Base-by-base conservation (phyloP, 2,888 invertebrate genomes). In the Temnothorax rugatulus region DNA sequence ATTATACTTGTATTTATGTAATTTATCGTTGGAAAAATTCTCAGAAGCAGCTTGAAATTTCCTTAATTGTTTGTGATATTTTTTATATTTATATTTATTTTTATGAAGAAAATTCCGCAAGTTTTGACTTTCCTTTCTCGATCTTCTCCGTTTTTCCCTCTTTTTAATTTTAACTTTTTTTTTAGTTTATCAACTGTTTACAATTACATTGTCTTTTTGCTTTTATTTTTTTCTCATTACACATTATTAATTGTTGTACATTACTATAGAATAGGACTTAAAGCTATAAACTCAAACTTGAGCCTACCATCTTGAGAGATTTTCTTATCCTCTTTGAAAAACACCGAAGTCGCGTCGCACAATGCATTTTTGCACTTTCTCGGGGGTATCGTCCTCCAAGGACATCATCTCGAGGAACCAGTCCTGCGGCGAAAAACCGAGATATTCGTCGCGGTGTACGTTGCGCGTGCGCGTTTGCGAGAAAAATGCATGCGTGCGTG, bases 381-480 rank as follows among this genome's bases (percentile, higher is more conserved):
- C 59, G 50, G 57, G 84, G 73, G 74, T 85, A 87, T 84, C 88
- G 87, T 87, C 61, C 71, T 52, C 63, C 88, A 90, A 90, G 90
- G 90, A 89, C 89, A 84, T 71, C 89, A 74, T 90, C 90, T 81
- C 82, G 75, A 73, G 83, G 85, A 90, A 90, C 90, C 90, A 90
- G 90, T 90, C 89, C 50, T 64, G 34, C 82, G 73, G 52, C 85
- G 90, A 90, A 90, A 90, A 90, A 90, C 63, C 59, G 61, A 47
- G 63, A 59, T 54, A 68, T 77, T 75, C 75, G 75, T 73, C 73
- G 68, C 21, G 18, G 59, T 59, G 52, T 47, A 41, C n/a, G 52
- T 29, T 29, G n/a, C 76, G 82, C 82, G 64, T 41, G 44, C 15
- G 18, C 25, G 44, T 29, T 34, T 21, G 57, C 69, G 47, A 34